Percentiles rank a stretch among this genome's conserved stretches.
These are phyloP conservation scores for Apocrypta bakeri DNA, from an alignment of 1,140 invertebrate species.

Conservation along the genomic window DNA sequence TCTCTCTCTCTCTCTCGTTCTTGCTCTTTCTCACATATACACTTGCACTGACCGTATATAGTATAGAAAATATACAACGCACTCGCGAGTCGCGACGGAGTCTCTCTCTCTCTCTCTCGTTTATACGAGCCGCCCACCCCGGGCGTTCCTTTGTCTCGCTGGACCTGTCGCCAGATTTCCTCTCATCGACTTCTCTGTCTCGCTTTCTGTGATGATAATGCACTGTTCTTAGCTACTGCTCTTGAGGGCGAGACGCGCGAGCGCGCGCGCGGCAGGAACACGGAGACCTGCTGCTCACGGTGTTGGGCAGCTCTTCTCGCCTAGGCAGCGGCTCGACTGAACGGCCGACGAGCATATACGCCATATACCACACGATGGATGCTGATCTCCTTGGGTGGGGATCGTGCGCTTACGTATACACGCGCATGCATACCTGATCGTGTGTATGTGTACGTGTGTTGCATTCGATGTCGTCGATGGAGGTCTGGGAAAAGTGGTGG, in stretches of 20 bases:
- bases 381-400: neutral
- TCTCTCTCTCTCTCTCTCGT: neutral
- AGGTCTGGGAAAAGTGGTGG: neutral
- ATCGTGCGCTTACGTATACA: neutral
- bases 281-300: neutral
- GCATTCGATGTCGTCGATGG: too few species aligned
- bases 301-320: slow-evolving; percentile 35
- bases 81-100: neutral
- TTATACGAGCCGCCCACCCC: neutral
- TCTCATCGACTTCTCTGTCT: neutral
- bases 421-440: too few species aligned
- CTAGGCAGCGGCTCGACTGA: slow-evolving; percentile 26
- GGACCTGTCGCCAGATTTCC: neutral
- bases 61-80: neutral
- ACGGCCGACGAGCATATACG: neutral
- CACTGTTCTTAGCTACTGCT: neutral
- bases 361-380: neutral
- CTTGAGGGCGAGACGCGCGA: neutral
- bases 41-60: neutral
- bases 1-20: neutral
- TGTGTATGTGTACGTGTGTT: neutral
- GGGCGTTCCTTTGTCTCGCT: neutral
- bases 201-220: neutral
- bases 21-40: neutral
- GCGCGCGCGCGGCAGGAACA: slow-evolving; percentile 16